A percentile compares a stretch with the other conserved stretches of the same genome.
These are phyloP conservation scores for Heteractis magnifica DNA, from an alignment of 92 coral and sea anemone genomes.

Conservation along the genomic window DNA sequence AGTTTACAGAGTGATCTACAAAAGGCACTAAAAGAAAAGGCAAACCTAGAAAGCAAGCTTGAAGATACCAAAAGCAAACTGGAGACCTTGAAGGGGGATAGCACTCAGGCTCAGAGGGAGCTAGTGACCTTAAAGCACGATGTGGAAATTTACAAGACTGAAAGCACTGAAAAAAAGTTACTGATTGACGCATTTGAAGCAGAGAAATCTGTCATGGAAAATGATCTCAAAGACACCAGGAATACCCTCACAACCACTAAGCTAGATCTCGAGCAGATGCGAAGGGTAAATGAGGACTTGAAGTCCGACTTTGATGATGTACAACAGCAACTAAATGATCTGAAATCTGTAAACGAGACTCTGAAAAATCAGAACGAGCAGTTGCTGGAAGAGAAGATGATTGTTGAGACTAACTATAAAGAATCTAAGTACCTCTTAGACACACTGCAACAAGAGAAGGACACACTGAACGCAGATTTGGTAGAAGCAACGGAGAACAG, in stretches of 20 bases:
- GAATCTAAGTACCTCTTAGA: constrained; percentile 55
- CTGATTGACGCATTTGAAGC: constrained; percentile 52
- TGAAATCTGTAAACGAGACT: constrained; percentile 34
- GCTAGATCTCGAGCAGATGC: constrained; percentile 42
- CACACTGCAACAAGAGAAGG: constrained; percentile 59
- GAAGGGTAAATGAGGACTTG: constrained; percentile 49
- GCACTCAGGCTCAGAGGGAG: constrained; percentile 42
- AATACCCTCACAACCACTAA: constrained; percentile 44
- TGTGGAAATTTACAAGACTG: constrained; percentile 36
- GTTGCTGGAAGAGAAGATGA: constrained; percentile 42
- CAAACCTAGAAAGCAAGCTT: constrained; percentile 61
- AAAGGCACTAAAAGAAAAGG: constrained; percentile 54
- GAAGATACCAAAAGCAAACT: constrained; percentile 64
- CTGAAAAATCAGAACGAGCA: constrained; percentile 53
- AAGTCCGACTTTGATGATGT: constrained; percentile 44
- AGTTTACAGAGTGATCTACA: constrained; percentile 57
- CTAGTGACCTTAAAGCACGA: constrained; percentile 56
- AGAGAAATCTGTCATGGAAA: constrained; percentile 56
- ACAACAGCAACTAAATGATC: constrained; percentile 46
- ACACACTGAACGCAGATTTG: constrained; percentile 43
- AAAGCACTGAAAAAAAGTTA: constrained; percentile 52
- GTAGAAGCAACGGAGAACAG: constrained; percentile 48
- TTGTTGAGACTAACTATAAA: constrained; percentile 54
- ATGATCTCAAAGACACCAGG: constrained; percentile 52
- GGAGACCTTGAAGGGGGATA: constrained; percentile 49